phyloP scores from a whole-genome alignment of 2,797 vertebrate genomes.

The Enteromius radiatus region DNA sequence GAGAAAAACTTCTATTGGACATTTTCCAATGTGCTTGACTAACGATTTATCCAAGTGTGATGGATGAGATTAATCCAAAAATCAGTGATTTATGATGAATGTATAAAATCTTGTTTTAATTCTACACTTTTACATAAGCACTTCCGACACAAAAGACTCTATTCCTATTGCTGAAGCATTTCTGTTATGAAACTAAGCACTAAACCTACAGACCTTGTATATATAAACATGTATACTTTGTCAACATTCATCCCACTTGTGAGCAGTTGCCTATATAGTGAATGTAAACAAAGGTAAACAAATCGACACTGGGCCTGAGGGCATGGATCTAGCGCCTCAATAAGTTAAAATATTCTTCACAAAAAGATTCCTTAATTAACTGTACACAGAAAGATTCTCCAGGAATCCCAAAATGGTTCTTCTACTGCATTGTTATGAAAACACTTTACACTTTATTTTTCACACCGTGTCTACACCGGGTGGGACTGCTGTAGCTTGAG shows the following conservation, averaged over 20 bases:
- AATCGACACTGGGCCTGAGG: not conserved
- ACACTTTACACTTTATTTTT: not conserved
- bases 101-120: not conserved
- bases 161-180: not conserved
- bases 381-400: not conserved
- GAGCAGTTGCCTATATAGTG: not conserved
- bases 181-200: not conserved
- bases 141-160: not conserved
- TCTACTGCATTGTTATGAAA: not conserved
- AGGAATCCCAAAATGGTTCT: not conserved
- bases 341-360: not conserved
- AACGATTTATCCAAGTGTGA: not conserved
- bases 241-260: not conserved
- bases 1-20: not conserved
- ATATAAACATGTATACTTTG: not conserved
- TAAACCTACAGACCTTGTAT: not conserved
- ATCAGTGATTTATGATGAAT: not conserved
- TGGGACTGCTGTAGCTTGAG: not conserved
- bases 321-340: not conserved
- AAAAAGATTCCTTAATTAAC: not conserved
- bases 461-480: not conserved
- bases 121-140: not conserved
- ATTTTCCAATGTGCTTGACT: not conserved
- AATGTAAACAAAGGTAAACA: constrained; percentile 2
- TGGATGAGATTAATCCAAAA: too few species aligned